Evolutionary conservation across 2,888 invertebrate species (phyloP).

Genomic region (Macaria notata): DNA sequence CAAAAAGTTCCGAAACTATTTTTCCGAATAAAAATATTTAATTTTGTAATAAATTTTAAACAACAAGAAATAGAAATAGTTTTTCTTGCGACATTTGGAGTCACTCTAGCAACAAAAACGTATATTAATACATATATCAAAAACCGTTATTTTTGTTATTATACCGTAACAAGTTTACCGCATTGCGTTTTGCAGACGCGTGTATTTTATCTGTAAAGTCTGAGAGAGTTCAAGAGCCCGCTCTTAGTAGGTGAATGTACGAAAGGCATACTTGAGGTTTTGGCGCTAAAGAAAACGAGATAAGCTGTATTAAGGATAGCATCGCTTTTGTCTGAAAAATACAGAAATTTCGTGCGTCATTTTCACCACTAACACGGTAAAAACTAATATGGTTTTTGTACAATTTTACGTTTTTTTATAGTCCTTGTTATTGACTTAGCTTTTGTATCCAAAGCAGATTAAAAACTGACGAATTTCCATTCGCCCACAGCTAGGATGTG

Average conservation of each 20-base stretch:
- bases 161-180: constrained; percentile 10
- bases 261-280: constrained; percentile 1
- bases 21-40: too few relatives aligned
- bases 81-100: background rate
- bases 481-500: constrained; percentile 29
- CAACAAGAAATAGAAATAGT: too few relatives aligned
- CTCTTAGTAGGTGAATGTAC: constrained; percentile 4
- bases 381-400: too few relatives aligned
- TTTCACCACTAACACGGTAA: too few relatives aligned
- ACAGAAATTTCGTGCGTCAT: too few relatives aligned
- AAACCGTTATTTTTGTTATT: too few relatives aligned
- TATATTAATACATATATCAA: background rate
- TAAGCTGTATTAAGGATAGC: background rate
- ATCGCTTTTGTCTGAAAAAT: too few relatives aligned
- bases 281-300: background rate
- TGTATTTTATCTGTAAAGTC: constrained; percentile 16
- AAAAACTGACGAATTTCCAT: constrained; percentile 47
- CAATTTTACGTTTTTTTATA: too few relatives aligned
- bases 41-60: too few relatives aligned
- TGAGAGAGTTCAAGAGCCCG: constrained; percentile 14
- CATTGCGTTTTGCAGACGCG: constrained; percentile 19
- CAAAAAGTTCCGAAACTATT: too few relatives aligned
- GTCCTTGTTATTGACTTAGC: too few relatives aligned
- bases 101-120: constrained; percentile 1
- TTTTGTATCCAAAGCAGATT: background rate